Base-by-base conservation (phyloP, 2,888 invertebrate genomes). In the Cheilosia vulpina region DNA sequence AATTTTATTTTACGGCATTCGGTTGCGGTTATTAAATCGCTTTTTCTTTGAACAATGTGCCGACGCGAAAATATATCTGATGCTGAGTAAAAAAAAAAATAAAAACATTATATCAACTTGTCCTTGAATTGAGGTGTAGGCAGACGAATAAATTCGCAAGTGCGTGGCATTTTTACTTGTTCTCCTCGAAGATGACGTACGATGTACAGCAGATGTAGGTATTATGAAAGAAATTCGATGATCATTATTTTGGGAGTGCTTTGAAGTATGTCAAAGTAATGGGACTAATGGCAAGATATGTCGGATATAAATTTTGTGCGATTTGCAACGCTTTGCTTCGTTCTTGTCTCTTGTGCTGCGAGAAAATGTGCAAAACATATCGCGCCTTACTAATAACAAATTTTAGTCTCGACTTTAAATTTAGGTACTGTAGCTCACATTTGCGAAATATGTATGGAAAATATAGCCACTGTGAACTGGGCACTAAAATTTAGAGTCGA, bases 101-200 rank as follows among this genome's bases (percentile, higher is more conserved):
- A 21, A 27, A 6, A 11, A 69, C 69, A 52, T 76, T 77, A 60
- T 77, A 66, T 77, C 60, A 77, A 53, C 57, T 77, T 77, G 71
- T 65, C 82, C 76, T 65, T 82, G 77, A 34, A 11, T 27, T 60
- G 58, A 53, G 43, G 52, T 21, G 31, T 9, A 47, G 43, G 27
- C 43, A 57, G 31, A 11, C 4, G 13, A 13, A 31, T 68, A 57
- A 72, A 13, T 24, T 62, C n/a, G 62, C 75, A 57, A 55, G 45
- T 55, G 34, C 55, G 45, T 68, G 62, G 60, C 47, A n/a, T 73
- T 31, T 58, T 60, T 53, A 45, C 63, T 52, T 53, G 41, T 34
- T 43, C 41, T 15, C n/a, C 38, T 34, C 15, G 9, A 24, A 24
- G 4, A 24, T 15, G 50, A 50, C 13, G 5, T 50, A 27, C 13